Evolutionary conservation across 2,113 vertebrate genomes (phyloP).

Genomic region (Numida meleagris): DNA sequence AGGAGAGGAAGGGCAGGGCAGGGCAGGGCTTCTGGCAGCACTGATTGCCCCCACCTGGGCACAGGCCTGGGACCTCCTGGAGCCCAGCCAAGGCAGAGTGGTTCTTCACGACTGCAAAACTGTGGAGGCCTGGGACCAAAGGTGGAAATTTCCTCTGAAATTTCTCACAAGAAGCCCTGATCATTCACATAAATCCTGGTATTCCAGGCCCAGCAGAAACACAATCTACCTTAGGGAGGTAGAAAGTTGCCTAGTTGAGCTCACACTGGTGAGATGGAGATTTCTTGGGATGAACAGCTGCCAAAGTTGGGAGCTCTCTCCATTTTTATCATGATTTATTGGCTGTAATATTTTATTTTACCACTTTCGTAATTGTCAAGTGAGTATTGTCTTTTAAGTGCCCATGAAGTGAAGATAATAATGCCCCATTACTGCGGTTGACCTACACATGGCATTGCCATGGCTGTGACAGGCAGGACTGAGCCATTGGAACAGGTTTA

Average conservation of each 20-base stretch:
- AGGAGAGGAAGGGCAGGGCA: neutral
- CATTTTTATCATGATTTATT: neutral
- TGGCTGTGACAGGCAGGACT: fast-evolving
- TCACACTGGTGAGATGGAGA: fast-evolving
- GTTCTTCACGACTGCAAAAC: neutral
- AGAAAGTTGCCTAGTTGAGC: fast-evolving
- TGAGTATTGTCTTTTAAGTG: neutral
- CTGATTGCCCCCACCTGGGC: neutral
- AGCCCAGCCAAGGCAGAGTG: neutral
- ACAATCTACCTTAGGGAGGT: fast-evolving
- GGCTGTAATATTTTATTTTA: neutral
- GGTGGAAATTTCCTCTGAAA: fast-evolving
- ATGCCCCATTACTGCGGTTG: fast-evolving
- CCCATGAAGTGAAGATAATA: neutral
- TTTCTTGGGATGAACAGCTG: neutral
- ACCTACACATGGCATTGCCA: fast-evolving
- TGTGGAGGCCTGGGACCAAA: fast-evolving
- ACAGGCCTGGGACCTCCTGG: neutral
- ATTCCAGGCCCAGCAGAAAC: fast-evolving
- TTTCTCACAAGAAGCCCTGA: neutral
- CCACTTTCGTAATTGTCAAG: fast-evolving
- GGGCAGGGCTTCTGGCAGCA: neutral
- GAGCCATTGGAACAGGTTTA: neutral
- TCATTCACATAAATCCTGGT: fast-evolving
- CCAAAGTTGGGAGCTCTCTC: neutral